A percentile compares a stretch with the other conserved stretches of the same genome.
Conservation (phyloP, 2,797 vertebrate genomes). For the Pseudochromis fuscus region DNA sequence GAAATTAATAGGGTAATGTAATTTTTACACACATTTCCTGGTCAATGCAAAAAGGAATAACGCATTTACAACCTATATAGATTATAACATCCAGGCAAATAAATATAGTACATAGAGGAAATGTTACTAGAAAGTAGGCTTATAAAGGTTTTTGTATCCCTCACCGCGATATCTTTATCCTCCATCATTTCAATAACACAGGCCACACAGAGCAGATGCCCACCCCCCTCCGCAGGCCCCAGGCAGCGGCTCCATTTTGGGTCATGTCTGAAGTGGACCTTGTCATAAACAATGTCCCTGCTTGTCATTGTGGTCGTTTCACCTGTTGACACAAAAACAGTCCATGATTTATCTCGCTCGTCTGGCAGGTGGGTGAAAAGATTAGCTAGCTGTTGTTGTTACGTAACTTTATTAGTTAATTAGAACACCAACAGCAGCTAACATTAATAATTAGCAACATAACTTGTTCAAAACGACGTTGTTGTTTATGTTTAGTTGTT, state of each 20-base stretch:
- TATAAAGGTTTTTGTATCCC: neutral
- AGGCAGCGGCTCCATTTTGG: constrained; percentile 78
- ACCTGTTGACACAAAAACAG: constrained; percentile 14
- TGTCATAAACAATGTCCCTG: constrained; percentile 73
- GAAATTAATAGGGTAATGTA: constrained; percentile 15
- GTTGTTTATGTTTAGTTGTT: neutral
- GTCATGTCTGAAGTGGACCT: constrained; percentile 84
- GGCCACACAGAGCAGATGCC: constrained; percentile 85
- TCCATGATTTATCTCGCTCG: neutral
- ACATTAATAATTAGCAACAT: neutral
- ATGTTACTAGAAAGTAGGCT: too few relatives aligned
- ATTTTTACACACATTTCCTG: constrained; percentile 12
- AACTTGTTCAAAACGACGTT: neutral
- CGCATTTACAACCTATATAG: too few relatives aligned
- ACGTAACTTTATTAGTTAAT: neutral
- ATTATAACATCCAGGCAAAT: neutral
- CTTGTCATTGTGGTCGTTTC: constrained; percentile 56
- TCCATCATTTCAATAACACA: constrained; percentile 89
- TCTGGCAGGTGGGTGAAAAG: neutral
- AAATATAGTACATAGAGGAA: neutral
- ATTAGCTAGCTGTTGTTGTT: neutral
- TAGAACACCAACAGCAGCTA: neutral
- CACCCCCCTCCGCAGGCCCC: constrained; percentile 51
- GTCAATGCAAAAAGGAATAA: neutral
- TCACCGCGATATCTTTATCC: constrained; percentile 83